Conservation (phyloP, 2,888 invertebrate species). For the Pecten maximus region DNA sequence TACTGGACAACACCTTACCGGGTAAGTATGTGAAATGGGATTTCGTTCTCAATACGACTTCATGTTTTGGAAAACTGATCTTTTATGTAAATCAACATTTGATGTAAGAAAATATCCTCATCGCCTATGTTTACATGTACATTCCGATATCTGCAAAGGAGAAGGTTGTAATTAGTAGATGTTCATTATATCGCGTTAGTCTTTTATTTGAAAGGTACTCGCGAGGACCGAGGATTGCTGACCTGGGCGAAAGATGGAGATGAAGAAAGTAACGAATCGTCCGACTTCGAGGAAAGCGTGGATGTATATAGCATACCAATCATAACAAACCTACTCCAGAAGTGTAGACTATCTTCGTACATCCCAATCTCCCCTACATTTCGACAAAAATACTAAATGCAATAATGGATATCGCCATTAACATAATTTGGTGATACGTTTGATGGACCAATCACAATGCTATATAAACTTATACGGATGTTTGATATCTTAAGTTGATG, state of each 20-base stretch:
- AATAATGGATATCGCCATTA: no score
- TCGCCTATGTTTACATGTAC: no score
- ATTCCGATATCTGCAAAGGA: no score
- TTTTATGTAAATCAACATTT: no score
- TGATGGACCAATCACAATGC: no score
- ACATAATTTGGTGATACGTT: no score
- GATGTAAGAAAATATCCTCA: no score
- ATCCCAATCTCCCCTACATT: not conserved
- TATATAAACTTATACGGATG: no score
- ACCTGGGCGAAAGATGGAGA: not conserved
- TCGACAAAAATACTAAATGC: not conserved
- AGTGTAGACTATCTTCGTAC: not conserved
- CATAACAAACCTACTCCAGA: not conserved
- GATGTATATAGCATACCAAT: not conserved
- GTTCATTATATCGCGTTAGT: not conserved
- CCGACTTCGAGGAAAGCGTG: not conserved
- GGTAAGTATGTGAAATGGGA: not conserved
- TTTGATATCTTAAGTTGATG: no score
- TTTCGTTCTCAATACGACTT: not conserved
- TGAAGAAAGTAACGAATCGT: not conserved
- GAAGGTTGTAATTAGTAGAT: no score
- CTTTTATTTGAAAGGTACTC: not conserved
- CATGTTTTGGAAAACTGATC: not conserved
- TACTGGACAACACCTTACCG: conserved; percentile 2
- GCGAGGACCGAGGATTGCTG: not conserved